These are phyloP conservation scores for Lasiurus borealis DNA, from an alignment of 2,113 vertebrate genomes.

Conservation along the genomic window DNA sequence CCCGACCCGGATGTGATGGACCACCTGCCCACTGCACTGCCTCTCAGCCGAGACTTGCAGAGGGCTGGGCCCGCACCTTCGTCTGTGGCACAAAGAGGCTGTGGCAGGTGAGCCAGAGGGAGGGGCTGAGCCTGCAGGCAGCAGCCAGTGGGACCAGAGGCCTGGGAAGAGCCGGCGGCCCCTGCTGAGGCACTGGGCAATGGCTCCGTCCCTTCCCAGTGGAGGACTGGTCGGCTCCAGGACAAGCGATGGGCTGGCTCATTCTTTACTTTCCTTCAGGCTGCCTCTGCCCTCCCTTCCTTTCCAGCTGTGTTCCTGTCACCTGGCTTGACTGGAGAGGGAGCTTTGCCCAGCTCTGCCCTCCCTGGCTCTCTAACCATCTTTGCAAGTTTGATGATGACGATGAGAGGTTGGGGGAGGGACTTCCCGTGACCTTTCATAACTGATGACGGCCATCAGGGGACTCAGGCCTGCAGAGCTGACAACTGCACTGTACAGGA, in stretches of 20 bases:
- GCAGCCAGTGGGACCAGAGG: background rate
- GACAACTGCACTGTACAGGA: too few species aligned
- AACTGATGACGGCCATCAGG: accelerated
- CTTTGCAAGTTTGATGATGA: too few species aligned
- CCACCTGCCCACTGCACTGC: background rate
- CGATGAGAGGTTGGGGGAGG: background rate
- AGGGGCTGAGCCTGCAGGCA: background rate
- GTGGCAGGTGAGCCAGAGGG: too few species aligned
- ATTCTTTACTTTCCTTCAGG: background rate
- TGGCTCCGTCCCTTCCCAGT: background rate
- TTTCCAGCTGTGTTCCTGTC: background rate
- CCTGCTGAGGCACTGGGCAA: background rate
- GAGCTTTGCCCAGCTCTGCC: background rate
- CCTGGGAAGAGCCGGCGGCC: background rate
- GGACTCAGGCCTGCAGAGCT: background rate
- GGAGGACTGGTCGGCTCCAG: background rate
- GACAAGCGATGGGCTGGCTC: too few species aligned
- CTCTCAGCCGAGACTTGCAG: accelerated
- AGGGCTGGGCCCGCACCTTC: accelerated
- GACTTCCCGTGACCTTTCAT: accelerated
- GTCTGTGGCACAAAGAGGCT: background rate
- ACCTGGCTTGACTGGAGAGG: too few species aligned
- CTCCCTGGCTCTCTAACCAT: too few species aligned
- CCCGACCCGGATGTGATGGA: background rate
- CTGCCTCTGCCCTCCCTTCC: background rate